A percentile compares a stretch with the other conserved stretches of the same genome.
Evolutionary conservation across 2,797 vertebrate genomes (phyloP).

Genomic region (Notoglanidium macrostoma): DNA sequence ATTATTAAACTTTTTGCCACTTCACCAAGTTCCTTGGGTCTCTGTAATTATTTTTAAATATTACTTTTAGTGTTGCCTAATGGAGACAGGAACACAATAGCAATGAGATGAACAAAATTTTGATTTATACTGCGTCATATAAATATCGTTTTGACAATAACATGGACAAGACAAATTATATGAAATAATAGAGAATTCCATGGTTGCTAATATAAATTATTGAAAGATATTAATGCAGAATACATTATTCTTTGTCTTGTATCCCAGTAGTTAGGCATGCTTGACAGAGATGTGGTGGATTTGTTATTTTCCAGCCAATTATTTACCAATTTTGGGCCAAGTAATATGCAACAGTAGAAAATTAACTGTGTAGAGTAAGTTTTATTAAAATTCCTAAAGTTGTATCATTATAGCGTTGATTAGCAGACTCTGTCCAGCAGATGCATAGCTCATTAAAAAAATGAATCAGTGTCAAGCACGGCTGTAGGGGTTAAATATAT

Average conservation of each 20-base stretch:
- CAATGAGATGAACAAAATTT: background rate
- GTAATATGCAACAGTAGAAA: background rate
- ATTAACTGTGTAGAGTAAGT: background rate
- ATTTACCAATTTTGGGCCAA: background rate
- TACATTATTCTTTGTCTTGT: background rate
- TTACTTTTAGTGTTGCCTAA: constrained; percentile 22
- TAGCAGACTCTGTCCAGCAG: constrained; percentile 47
- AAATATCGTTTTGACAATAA: background rate
- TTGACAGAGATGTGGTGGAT: background rate
- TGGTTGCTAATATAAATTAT: background rate
- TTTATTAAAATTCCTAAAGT: constrained; percentile 27
- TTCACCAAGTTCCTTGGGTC: background rate
- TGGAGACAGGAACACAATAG: background rate
- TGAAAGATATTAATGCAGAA: background rate
- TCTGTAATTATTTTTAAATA: constrained; percentile 26
- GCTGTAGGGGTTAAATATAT: constrained; percentile 64
- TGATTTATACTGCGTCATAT: background rate
- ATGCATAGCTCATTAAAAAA: constrained; percentile 62
- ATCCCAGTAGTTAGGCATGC: background rate
- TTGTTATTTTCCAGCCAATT: constrained; percentile 11
- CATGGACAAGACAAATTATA: too few relatives aligned
- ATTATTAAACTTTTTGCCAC: constrained; percentile 24
- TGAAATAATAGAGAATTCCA: background rate
- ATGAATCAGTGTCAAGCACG: constrained; percentile 58
- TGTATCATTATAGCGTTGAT: constrained; percentile 43